A percentile compares a stretch with the other conserved stretches of the same genome.
Conservation (phyloP, 2,113 vertebrate species). For the Rhagologus leucostigma region DNA sequence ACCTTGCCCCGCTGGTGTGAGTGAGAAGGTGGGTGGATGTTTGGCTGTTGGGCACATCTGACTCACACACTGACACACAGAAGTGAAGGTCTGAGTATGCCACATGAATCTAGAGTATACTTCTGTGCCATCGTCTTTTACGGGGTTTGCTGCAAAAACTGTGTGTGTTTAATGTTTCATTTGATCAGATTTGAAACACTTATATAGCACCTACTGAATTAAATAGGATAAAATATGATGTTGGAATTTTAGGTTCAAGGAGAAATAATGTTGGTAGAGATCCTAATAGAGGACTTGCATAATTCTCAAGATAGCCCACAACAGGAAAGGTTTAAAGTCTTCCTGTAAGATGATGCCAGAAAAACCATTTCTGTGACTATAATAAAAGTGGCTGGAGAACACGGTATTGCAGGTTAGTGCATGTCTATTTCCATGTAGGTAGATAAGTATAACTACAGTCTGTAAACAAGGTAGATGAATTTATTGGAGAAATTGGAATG, state of each 20-base stretch:
- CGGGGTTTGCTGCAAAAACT: not conserved
- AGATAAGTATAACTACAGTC: not conserved
- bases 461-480: not conserved
- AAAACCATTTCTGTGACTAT: not conserved
- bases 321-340: not conserved
- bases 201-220: not conserved
- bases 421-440: not conserved
- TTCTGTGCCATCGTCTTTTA: not conserved
- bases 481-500: not conserved
- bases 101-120: not conserved
- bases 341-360: not conserved
- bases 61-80: not conserved
- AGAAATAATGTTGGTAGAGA: not conserved
- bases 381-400: not conserved
- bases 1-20: fast-evolving
- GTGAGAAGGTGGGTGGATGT: not conserved
- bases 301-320: not conserved
- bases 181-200: not conserved
- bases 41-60: not conserved
- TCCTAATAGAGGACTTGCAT: not conserved
- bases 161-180: not conserved
- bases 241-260: not conserved
- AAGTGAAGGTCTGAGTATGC: not conserved
- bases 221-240: not conserved
- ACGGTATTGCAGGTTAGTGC: not conserved